Percentiles rank a stretch among this genome's conserved stretches.
phyloP scores from a whole-genome alignment of 2,888 invertebrate genomes.

The Drosophila barbarae region DNA sequence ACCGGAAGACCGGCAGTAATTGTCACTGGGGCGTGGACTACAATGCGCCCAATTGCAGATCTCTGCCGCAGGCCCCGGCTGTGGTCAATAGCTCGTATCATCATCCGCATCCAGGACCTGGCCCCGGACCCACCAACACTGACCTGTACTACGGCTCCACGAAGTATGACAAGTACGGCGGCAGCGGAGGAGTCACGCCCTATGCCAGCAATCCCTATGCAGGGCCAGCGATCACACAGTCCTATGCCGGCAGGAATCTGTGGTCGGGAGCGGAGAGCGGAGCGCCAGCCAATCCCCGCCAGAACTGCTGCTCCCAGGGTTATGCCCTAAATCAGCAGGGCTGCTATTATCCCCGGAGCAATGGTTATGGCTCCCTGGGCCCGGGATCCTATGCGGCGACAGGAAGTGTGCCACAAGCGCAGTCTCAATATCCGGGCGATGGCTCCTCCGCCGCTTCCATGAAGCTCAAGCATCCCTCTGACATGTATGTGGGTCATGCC shows the following conservation, averaged over 20 bases:
- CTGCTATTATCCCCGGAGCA: slow-evolving; percentile 68
- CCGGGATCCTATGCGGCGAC: slow-evolving; percentile 14
- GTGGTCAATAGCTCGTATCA: slow-evolving; percentile 45
- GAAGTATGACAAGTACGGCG: slow-evolving; percentile 70
- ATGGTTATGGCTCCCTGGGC: slow-evolving; percentile 39
- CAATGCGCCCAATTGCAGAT: slow-evolving; percentile 58
- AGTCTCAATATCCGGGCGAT: slow-evolving; percentile 39
- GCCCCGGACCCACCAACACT: slow-evolving; percentile 38
- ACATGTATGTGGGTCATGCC: slow-evolving; percentile 61
- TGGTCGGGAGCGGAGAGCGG: slow-evolving; percentile 55
- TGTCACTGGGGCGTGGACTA: slow-evolving; percentile 73
- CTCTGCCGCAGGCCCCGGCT: slow-evolving; percentile 46
- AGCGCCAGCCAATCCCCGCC: slow-evolving; percentile 48
- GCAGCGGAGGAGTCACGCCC: slow-evolving; percentile 21
- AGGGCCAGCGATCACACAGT: slow-evolving; percentile 35
- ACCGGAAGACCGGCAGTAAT: slow-evolving; percentile 58
- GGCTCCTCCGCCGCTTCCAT: slow-evolving; percentile 27
- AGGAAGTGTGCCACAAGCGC: slow-evolving; percentile 3
- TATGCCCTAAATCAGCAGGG: slow-evolving; percentile 60
- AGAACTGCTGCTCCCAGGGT: slow-evolving; percentile 71
- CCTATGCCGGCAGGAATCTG: slow-evolving; percentile 53
- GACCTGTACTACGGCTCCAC: slow-evolving; percentile 46
- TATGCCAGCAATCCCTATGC: slow-evolving; percentile 54
- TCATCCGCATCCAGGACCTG: slow-evolving; percentile 43
- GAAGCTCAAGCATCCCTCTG: slow-evolving; percentile 73